Base-by-base conservation (phyloP, 1,140 invertebrate species). In the Liolophura sinensis region DNA sequence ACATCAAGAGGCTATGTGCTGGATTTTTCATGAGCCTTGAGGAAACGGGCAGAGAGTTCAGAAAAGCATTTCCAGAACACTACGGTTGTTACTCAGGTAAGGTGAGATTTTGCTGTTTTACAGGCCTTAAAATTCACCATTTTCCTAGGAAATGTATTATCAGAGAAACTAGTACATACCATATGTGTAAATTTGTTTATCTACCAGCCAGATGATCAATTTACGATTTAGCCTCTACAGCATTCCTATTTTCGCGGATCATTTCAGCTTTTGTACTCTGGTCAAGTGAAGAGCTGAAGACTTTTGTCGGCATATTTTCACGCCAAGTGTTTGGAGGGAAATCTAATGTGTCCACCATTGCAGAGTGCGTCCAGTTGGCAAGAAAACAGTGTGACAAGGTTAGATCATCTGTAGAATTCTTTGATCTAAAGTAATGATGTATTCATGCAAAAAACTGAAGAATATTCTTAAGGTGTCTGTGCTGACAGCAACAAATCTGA, bases 311-410 rank as follows among this genome's bases (percentile, higher is more conserved):
- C 87, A 84, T 92, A 89, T 89, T 91, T 91, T 81, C 90, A 89
- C 74, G 95, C 89, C 95, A 98, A 84, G 91, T 98, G 22, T 96
- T 99, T 81, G 92, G 76, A 72, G 93, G 94, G 18, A 93, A 97
- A 85, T 91, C 93, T 62, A 89, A 91, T 7, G 80, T 97, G 64
- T 90, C 91, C 57, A 90, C 90, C 5, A 88, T 97, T 57, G 90
- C 94, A 16, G 93, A 96, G 79, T 96, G 95, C 86, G 91, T 98
- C 52, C 87, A 89, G 54, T 88, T 89, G 73, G 89, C 94, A 47
- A 87, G 92, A 69, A 87, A 88, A 72, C 91, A 94, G 59, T 94
- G 93, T 77, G 86, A 89, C 58, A 89, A 91, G 85, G 90, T 90
- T 82, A 64, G 46, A 9, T 59, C 46, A 49, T 20, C 27, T 20